Evolutionary conservation across 2,888 invertebrate species (phyloP).

Genomic region (Hydraecia micacea): DNA sequence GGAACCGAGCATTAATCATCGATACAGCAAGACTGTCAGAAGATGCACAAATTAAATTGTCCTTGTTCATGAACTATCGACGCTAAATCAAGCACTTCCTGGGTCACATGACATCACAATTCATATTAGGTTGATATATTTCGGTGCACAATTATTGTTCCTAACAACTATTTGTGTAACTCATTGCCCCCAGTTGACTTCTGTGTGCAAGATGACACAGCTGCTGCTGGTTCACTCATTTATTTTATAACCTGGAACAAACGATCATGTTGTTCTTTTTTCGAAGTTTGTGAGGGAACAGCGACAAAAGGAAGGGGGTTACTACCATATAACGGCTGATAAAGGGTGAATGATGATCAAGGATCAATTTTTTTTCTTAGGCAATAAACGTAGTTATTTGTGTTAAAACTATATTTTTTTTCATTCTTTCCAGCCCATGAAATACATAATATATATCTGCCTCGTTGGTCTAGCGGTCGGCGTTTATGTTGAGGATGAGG

Average conservation of each 20-base stretch:
- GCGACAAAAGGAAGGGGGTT: not conserved
- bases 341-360: not conserved
- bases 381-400: not conserved
- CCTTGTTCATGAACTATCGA: conserved; percentile 50
- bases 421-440: not conserved
- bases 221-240: conserved; percentile 31
- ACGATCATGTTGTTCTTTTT: not conserved
- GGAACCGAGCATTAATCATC: not conserved
- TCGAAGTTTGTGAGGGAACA: not conserved
- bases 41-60: conserved; percentile 13
- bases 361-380: not conserved
- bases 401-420: not conserved
- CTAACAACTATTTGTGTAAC: conserved; percentile 28
- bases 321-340: not conserved
- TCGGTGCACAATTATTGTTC: conserved; percentile 51
- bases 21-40: not conserved
- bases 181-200: conserved; percentile 56
- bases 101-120: conserved; percentile 33
- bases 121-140: conserved; percentile 31
- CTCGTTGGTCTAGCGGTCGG: not conserved
- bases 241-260: conserved; percentile 26
- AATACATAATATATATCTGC: not conserved
- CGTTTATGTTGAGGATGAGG: not conserved
- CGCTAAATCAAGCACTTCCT: conserved; percentile 34
- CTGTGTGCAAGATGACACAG: conserved; percentile 21